Evolutionary conservation across 2,113 vertebrate genomes (phyloP).

Genomic region (Cephalopholis sonnerati): DNA sequence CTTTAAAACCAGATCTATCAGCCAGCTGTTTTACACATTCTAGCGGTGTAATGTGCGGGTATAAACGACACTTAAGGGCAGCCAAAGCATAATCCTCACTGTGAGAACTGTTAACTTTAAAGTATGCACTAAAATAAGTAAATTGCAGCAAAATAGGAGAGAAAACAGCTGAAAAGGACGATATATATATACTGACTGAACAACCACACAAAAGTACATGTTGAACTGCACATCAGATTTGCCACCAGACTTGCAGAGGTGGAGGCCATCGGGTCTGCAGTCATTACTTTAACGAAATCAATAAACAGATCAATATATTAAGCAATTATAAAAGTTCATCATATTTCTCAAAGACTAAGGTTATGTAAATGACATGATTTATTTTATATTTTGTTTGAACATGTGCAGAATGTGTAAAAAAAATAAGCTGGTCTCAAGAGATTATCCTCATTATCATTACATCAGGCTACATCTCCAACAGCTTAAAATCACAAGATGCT

Average conservation of each 20-base stretch:
- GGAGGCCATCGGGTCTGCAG: too few relatives aligned
- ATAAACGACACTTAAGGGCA: conserved; percentile 38
- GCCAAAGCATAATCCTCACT: background rate
- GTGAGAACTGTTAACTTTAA: conserved; percentile 23
- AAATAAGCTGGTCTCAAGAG: background rate
- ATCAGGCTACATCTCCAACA: conserved; percentile 20
- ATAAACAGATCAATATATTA: background rate
- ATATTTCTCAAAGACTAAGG: background rate
- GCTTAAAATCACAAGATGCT: conserved; percentile 19
- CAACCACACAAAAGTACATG: background rate
- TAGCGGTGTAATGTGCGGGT: background rate
- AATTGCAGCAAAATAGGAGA: background rate
- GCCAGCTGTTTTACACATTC: conserved; percentile 31
- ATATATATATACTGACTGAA: background rate
- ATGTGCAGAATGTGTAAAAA: background rate
- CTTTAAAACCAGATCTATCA: conserved; percentile 51
- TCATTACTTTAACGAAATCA: background rate
- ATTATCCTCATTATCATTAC: background rate
- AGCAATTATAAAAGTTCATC: background rate
- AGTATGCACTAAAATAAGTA: conserved; percentile 14
- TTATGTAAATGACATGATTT: background rate
- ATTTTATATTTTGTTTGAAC: background rate
- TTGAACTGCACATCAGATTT: background rate
- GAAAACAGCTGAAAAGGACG: background rate
- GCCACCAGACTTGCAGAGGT: too few relatives aligned